These are phyloP conservation scores for Dinomys branickii DNA, from an alignment of 2,113 vertebrate genomes.

Conservation along the genomic window DNA sequence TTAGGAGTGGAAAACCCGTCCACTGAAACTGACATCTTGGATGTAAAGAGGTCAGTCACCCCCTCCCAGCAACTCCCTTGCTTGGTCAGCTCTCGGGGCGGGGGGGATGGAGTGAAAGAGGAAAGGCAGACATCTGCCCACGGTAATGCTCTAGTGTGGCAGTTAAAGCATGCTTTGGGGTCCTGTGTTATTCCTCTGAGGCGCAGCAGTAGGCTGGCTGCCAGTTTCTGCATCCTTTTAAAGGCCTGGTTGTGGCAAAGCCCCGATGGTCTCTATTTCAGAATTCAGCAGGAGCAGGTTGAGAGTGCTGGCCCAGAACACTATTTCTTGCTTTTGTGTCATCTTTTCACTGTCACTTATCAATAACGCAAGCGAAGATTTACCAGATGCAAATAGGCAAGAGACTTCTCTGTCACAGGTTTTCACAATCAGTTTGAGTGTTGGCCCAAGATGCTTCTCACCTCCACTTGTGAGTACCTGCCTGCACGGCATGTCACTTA, in stretches of 20 bases:
- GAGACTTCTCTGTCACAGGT: neutral
- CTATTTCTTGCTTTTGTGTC: neutral
- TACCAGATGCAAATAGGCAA: slow-evolving; percentile 1
- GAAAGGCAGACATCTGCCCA: neutral
- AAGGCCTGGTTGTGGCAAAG: neutral
- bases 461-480: neutral
- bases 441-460: neutral
- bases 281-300: neutral
- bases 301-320: neutral
- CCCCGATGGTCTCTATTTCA: neutral
- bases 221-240: neutral
- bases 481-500: neutral
- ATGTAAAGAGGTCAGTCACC: neutral
- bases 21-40: neutral
- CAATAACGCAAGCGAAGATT: neutral
- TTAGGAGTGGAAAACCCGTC: neutral
- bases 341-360: neutral
- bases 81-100: neutral
- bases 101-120: neutral
- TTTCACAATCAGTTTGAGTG: neutral
- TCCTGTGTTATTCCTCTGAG: neutral
- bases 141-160: neutral
- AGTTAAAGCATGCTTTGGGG: neutral
- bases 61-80: neutral
- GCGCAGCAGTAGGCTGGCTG: neutral